Evolutionary conservation across 2,888 invertebrate genomes (phyloP).

Genomic region (Agriopis marginaria): DNA sequence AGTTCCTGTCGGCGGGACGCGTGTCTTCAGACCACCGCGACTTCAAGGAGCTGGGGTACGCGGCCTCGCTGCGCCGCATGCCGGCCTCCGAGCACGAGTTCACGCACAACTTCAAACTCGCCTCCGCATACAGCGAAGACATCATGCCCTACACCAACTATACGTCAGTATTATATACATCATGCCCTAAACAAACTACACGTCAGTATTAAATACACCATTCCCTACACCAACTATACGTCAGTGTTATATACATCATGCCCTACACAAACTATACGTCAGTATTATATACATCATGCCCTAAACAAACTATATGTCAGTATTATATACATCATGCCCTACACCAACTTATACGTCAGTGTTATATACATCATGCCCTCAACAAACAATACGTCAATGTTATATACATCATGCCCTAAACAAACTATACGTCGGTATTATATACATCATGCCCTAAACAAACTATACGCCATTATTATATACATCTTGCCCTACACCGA

Average conservation of each 20-base stretch:
- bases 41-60: slow-evolving; percentile 98
- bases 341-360: slow-evolving; percentile 99
- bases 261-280: too few species aligned
- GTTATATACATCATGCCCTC: too few species aligned
- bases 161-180: slow-evolving; percentile 89
- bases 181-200: slow-evolving; percentile 98
- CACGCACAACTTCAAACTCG: slow-evolving; percentile 98
- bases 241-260: too few species aligned
- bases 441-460: too few species aligned
- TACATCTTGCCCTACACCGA: too few species aligned
- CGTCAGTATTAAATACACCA: slow-evolving; percentile 87
- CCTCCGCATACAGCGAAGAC: slow-evolving; percentile 97
- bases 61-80: slow-evolving; percentile 95
- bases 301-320: too few species aligned
- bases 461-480: too few species aligned
- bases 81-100: slow-evolving; percentile 96
- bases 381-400: too few species aligned
- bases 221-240: too few species aligned
- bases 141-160: slow-evolving; percentile 99
- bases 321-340: slow-evolving; percentile 85
- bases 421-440: too few species aligned
- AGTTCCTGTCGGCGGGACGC: slow-evolving; percentile 96
- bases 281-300: too few species aligned
- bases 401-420: too few species aligned
- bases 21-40: slow-evolving; percentile 97